Evolutionary conservation across 92 coral and sea anemone species (phyloP).

Genomic region (Scolanthus callimorphus): DNA sequence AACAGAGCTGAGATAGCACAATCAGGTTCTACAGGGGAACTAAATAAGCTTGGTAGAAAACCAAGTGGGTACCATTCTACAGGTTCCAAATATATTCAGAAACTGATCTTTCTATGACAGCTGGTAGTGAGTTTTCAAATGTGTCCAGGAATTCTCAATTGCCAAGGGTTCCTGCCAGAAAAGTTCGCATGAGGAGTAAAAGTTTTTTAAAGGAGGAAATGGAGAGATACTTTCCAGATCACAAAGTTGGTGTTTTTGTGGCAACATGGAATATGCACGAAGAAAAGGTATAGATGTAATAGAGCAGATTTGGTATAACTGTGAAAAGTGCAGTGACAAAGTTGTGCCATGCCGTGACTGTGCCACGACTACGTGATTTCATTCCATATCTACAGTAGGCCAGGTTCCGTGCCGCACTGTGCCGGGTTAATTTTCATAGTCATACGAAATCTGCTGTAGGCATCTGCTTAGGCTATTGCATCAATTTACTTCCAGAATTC

Average conservation of each 20-base stretch:
- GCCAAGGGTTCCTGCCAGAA: constrained; percentile 73
- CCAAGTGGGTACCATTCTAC: background rate
- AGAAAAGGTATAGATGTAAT: constrained; percentile 91
- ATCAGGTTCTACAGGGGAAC: constrained; percentile 44
- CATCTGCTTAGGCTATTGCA: too few species aligned
- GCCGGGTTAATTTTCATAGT: too few species aligned
- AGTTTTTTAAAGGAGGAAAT: constrained; percentile 89
- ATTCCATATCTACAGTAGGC: too few species aligned
- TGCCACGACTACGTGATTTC: too few species aligned
- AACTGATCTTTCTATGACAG: constrained; percentile 44
- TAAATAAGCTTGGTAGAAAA: constrained; percentile 28
- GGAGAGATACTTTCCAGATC: constrained; percentile 87
- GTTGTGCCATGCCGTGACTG: too few species aligned
- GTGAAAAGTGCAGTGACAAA: too few species aligned
- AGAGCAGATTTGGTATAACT: too few species aligned
- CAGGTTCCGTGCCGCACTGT: too few species aligned
- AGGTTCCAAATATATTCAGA: constrained; percentile 63
- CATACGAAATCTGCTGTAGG: too few species aligned
- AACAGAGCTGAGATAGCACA: background rate
- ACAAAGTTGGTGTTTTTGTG: constrained; percentile 71
- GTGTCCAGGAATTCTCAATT: constrained; percentile 42
- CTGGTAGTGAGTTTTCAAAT: constrained; percentile 47
- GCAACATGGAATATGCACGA: constrained; percentile 99
- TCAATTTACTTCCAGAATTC: too few species aligned
- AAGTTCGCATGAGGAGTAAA: constrained; percentile 74